Evolutionary conservation across 2,797 vertebrate species (phyloP).

Genomic region (Podarcis lilfordi): DNA sequence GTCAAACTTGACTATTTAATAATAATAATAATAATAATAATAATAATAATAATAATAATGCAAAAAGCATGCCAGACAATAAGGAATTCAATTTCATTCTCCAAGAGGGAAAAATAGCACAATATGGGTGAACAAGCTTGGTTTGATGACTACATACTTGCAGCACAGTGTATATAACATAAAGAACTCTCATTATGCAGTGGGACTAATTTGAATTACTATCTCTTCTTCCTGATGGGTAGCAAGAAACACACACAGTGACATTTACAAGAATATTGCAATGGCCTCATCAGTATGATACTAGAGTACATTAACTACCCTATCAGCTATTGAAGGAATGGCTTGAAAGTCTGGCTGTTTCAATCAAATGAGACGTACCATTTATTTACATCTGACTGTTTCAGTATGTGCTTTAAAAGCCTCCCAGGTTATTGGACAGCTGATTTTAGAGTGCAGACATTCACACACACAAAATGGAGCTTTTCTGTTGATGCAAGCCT

Average conservation of each 20-base stretch:
- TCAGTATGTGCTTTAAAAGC: not conserved
- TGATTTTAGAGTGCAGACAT: not conserved
- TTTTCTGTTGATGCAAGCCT: not conserved
- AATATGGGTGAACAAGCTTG: conserved; percentile 39
- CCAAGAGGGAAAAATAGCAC: not conserved
- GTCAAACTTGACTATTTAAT: too few species aligned
- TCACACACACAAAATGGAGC: not conserved
- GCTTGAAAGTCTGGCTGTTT: conserved; percentile 3
- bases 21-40: too few species aligned
- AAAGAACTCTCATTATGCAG: conserved; percentile 53
- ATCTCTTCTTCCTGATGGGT: conserved; percentile 49
- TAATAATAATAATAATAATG: not conserved
- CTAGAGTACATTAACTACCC: conserved; percentile 34
- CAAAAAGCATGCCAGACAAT: conserved; percentile 24
- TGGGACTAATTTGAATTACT: conserved; percentile 65
- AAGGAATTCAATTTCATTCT: conserved; percentile 29
- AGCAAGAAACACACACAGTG: conserved; percentile 28
- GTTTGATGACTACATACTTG: conserved; percentile 53
- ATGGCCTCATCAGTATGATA: conserved; percentile 18
- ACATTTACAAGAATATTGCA: conserved; percentile 24
- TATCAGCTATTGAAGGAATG: not conserved
- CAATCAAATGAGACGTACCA: not conserved
- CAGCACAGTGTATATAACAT: conserved; percentile 32
- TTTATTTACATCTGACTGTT: conserved; percentile 33
- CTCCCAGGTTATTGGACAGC: not conserved